Conservation (phyloP, 2,113 vertebrate species). For the Glaucomys volans region DNA sequence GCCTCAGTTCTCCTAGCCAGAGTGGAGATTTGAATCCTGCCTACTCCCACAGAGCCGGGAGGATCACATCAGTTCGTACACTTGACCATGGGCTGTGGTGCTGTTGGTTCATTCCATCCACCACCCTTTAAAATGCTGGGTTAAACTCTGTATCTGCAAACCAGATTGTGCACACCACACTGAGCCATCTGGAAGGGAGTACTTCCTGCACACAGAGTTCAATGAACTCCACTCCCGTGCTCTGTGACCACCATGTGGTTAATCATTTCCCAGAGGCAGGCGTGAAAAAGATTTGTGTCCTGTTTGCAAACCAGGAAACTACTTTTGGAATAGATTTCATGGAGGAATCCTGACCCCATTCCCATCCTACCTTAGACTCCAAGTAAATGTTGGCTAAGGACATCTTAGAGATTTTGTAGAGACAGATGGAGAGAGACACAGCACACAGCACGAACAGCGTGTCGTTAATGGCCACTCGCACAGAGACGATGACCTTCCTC, state of each 20-base stretch:
- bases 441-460: constrained; percentile 94
- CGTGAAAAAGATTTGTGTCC: neutral
- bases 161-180: neutral
- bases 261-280: neutral
- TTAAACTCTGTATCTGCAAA: neutral
- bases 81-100: too few relatives aligned
- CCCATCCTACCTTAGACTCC: constrained; percentile 93
- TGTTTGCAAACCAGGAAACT: neutral
- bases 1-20: neutral
- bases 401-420: constrained; percentile 98
- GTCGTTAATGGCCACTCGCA: constrained; percentile 96
- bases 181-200: neutral
- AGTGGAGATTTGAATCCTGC: too few relatives aligned
- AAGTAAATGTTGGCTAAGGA: constrained; percentile 97
- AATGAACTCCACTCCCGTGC: rapidly evolving
- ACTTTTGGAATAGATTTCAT: neutral
- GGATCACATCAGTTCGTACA: neutral
- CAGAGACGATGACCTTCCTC: constrained; percentile 91
- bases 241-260: rapidly evolving
- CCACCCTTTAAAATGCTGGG: neutral
- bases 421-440: constrained; percentile 94
- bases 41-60: neutral
- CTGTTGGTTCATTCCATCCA: neutral
- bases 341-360: neutral
- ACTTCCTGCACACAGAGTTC: neutral